Evolutionary conservation across 1,140 invertebrate genomes (phyloP).

Genomic region (Cherax destructor): DNA sequence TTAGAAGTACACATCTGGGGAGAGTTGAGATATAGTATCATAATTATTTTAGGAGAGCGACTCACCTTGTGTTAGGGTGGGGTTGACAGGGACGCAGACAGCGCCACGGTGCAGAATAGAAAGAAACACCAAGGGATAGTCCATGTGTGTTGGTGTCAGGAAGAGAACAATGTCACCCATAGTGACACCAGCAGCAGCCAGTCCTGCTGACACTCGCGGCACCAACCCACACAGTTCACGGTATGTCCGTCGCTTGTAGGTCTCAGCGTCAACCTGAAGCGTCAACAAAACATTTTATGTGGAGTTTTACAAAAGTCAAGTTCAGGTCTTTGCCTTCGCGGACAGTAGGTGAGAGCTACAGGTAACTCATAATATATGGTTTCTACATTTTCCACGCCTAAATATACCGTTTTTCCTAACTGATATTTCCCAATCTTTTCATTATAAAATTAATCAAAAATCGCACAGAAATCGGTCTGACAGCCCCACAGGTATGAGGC

Average conservation of each 20-base stretch:
- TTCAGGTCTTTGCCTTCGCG: too few relatives aligned
- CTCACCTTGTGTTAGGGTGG: neutral
- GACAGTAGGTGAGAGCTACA: too few relatives aligned
- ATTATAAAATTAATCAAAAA: too few relatives aligned
- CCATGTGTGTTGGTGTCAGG: neutral
- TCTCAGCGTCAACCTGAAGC: conserved; percentile 17
- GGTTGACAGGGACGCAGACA: neutral
- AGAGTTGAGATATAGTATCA: too few relatives aligned
- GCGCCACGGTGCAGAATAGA: conserved; percentile 7
- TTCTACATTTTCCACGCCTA: too few relatives aligned
- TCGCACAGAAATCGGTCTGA: too few relatives aligned
- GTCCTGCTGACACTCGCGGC: conserved; percentile 15
- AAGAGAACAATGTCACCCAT: neutral
- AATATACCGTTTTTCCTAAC: too few relatives aligned
- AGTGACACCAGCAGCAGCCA: conserved; percentile 6
- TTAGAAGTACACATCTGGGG: too few relatives aligned
- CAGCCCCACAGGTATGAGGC: too few relatives aligned
- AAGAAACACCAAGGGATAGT: conserved; percentile 11
- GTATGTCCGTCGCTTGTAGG: neutral
- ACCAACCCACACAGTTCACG: conserved; percentile 4
- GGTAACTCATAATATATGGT: too few relatives aligned
- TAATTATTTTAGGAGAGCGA: neutral
- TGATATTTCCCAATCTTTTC: too few relatives aligned
- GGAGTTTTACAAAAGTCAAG: too few relatives aligned
- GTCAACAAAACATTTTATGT: neutral